Conservation (phyloP, 2,113 vertebrate species). For the Picathartes gymnocephalus region DNA sequence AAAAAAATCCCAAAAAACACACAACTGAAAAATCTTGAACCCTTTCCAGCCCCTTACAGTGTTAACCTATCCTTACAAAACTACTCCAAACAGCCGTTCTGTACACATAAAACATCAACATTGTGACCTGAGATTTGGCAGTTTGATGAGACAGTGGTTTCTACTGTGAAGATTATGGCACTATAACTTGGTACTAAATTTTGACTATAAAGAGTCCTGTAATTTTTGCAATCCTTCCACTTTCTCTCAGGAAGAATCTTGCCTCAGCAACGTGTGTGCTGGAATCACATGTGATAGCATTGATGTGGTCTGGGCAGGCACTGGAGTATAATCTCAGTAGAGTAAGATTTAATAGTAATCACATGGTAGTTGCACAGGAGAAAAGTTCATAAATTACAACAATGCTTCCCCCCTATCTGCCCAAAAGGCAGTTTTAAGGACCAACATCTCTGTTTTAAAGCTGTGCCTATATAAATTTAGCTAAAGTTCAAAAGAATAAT, state of each 20-base stretch:
- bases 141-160: background rate
- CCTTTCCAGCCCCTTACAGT: background rate
- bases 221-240: background rate
- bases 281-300: background rate
- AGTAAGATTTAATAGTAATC: background rate
- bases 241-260: background rate
- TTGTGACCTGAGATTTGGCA: background rate
- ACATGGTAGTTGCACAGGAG: rapidly evolving
- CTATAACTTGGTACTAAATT: background rate
- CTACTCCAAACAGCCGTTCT: background rate
- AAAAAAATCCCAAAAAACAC: rapidly evolving
- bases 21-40: background rate
- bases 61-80: background rate
- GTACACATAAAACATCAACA: background rate
- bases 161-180: background rate
- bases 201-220: background rate
- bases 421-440: background rate
- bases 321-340: background rate
- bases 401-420: rapidly evolving
- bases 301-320: background rate
- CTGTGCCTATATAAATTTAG: background rate
- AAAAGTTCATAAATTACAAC: background rate
- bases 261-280: background rate
- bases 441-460: background rate
- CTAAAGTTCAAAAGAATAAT: background rate